Base-by-base conservation (phyloP, 2,797 vertebrate species). In the Menidia menidia region DNA sequence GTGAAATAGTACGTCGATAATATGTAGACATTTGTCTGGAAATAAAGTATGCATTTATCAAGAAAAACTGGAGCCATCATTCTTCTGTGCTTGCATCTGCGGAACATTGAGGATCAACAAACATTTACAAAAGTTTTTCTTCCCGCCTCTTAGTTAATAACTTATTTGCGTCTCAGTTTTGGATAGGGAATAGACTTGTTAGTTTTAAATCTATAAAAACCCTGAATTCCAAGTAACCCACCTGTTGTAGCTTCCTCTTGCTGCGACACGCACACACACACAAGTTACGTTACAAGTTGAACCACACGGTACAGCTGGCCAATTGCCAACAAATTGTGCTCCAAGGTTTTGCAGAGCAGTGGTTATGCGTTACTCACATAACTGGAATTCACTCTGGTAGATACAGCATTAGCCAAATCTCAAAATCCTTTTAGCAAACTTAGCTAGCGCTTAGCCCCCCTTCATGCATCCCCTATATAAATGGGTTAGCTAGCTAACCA, bases 361-460 rank as follows among this genome's bases (percentile, higher is more conserved):
- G 25, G 8, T 6, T 12, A 5, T 1, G 1, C 11, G 2, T 5
- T 13, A 16, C 33, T 71, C 55, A 62, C 9, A 13, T 8, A 48
- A 47, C 41, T 39, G 62, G 31, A 52, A 45, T 15, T 15, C 35
- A 52, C 1, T 43, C 4, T 16, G 39, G 44, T 56, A 19, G 42
- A 15, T 5, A 35, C 44, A 43, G 48, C 70, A 53, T 56, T 48
- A 66, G 33, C 52, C 15, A 39, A 51, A 33, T 30, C 35, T 19
- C n/a, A 44, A 57, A 54, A 18, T 64, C 43, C 3, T 51, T 39
- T 64, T 59, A 65, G 82, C 76, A 47, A 66, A 70, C 71, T 63
- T 48, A 66, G 87, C 78, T 76, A 85, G 59, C 52, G 2, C 71
- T 73, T 79, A 86, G 78, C 85, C n/a, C 13, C 10, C 6, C 6